Base-by-base conservation (phyloP, 1,140 invertebrate genomes). In the Medauroidea extradentata region DNA sequence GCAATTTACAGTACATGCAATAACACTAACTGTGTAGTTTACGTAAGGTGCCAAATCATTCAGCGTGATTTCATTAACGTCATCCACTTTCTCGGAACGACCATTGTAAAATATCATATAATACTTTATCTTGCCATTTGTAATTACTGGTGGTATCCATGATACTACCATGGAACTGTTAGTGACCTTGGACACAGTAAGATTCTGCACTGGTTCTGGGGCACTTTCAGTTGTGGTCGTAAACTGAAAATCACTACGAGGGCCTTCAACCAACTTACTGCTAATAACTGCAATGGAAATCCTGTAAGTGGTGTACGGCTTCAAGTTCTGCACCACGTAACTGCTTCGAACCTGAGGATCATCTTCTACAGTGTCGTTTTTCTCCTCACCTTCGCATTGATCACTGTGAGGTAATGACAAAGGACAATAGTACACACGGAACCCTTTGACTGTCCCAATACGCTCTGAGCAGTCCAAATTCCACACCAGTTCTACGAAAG, bases 231-330 rank as follows among this genome's bases (percentile, higher is more conserved):
- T 72, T 1, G 92, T 95, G 11, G 83, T 85, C 24, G 88, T 83
- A 44, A 77, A 77, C 2, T 86, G 69, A 3, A 81, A 76, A 67
- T 88, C 81, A 73, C 88, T 92, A 60, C 77, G 75, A 25, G 85
- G 79, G 18, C 89, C 87, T 69, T 86, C 79, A 1, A 86, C 89
- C 29, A 34, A 11, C 65, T 83, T 82, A 60, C 81, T 83, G 1
- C 89, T 93, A 53, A 85, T 79, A 50, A 92, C 84, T 13, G 86
- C 75, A 21, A 94, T 81, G 3, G 79, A 80, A 7, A 94, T 75
- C 67, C 80, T 84, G 69, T 95, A 95, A 1, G 85, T 85, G 5
- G 87, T 90, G 67, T 85, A 93, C 3, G 92, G 90, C 56, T 81
- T 80, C 29, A 95, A 71, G 29, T 75, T 72, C 1, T 65, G 62